Evolutionary conservation across 2,888 invertebrate species (phyloP), one percentile per base, ranked within the genome.

Genomic region (Gortyna flavago): DNA sequence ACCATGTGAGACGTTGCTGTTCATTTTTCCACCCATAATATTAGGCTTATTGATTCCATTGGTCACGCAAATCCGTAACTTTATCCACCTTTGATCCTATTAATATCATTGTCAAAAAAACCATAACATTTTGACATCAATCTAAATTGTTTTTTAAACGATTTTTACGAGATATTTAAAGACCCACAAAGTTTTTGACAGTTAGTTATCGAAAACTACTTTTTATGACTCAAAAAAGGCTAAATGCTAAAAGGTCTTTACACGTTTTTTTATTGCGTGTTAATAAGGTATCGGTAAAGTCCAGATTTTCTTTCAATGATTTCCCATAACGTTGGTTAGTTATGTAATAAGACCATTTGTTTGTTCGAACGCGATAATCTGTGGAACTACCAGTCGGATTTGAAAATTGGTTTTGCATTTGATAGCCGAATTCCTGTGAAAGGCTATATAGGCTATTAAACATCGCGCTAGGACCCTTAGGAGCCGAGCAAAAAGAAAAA

Each of bases 51-150:
- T 71, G 73, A 83, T 79, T 74, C 16, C 21, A 70, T 38, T 1
- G 72, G 71, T 83, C 80, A 84, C 69, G 68, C 69, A 69, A 79
- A 84, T 73, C 77, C 2, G n/a, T 77, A 35, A 71, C 57, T 59
- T 77, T 67, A 9, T 9, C 62, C 32, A 83, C 38, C 59, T 74
- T 51, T 59, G 73, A 72, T 54, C 59, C 35, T 72, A 54, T 83
- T 65, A 69, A n/a, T 70, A 32, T 71, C 21, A 73, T 59, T 68
- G 66, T 83, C 64, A 68, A 57, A 35, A 35, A 54, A 71, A 32
- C 35, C 8, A 25, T 61, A 64, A 70, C 57, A 75, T 69, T 75
- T 65, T 83, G 69, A 78, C 62, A 66, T 48, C 9, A 41, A 78
- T 65, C 13, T 38, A 57, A 65, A 84, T 79, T 21, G 35, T 35